These are phyloP conservation scores for Takifugu flavidus DNA, from an alignment of 2,113 vertebrate genomes.

Conservation along the genomic window DNA sequence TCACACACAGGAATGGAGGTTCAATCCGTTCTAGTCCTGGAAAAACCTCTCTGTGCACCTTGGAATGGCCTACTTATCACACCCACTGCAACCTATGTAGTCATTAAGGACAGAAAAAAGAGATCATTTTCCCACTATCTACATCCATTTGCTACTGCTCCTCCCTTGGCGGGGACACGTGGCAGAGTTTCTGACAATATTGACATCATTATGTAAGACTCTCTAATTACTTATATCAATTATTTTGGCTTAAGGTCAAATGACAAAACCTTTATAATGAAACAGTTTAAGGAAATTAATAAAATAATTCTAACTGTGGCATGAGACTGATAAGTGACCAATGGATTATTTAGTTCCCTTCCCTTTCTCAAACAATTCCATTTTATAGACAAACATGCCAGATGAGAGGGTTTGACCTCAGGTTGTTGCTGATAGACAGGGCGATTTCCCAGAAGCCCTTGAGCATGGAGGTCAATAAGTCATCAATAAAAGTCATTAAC, in stretches of 20 bases:
- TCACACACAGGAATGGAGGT: no score
- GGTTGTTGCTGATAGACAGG: conserved; percentile 6
- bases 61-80: no score
- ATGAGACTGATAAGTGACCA: neutral
- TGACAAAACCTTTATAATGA: no score
- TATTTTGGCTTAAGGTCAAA: neutral
- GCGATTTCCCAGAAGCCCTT: conserved; percentile 1
- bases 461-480: conserved; percentile 10
- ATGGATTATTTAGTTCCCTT: neutral
- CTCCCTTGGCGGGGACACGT: neutral
- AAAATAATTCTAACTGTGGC: neutral
- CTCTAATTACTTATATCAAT: neutral
- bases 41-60: no score
- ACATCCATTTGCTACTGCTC: neutral
- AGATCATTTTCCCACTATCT: neutral
- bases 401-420: conserved; percentile 10
- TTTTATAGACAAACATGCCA: neutral
- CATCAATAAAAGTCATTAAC: conserved; percentile 15
- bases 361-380: neutral
- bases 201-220: no score
- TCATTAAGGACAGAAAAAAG: no score
- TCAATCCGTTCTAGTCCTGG: no score
- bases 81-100: no score
- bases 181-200: no score
- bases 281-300: neutral